These are phyloP conservation scores for Rotaria sp. DNA, from an alignment of 2,888 invertebrate species.

Conservation along the genomic window DNA sequence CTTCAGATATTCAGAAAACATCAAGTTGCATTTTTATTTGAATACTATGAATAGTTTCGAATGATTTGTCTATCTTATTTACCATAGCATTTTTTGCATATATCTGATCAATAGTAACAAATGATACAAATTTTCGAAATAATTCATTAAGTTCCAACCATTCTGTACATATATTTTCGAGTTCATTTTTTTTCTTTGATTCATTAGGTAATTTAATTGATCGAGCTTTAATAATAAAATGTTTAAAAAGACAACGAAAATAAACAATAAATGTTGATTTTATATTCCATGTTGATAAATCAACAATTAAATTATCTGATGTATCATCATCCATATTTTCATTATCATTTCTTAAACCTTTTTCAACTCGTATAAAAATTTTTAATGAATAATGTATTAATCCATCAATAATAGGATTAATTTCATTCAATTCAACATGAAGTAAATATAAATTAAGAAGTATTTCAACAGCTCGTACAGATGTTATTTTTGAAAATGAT, in stretches of 20 bases:
- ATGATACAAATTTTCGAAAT: constrained; percentile 17
- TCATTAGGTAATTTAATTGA: neutral
- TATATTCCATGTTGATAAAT: constrained; percentile 2
- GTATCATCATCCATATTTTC: neutral
- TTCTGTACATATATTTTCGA: neutral
- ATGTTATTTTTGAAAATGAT: neutral
- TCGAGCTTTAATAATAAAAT: constrained; percentile 6
- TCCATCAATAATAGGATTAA: neutral
- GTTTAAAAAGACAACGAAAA: constrained; percentile 27
- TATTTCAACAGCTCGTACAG: neutral
- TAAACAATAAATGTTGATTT: constrained; percentile 22
- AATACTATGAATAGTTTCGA: no score
- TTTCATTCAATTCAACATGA: neutral
- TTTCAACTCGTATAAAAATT: neutral
- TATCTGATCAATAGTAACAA: neutral
- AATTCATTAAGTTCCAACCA: constrained; percentile 11
- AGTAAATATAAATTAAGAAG: constrained; percentile 3
- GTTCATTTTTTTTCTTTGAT: neutral
- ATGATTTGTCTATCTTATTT: neutral
- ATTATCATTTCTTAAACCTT: neutral
- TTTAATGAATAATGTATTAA: constrained; percentile 19
- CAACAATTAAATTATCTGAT: neutral
- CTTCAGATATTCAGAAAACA: no score
- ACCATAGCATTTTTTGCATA: neutral
- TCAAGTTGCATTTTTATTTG: no score